A percentile compares a stretch with the other conserved stretches of the same genome.
Conservation (phyloP, 2,113 vertebrate genomes). For the Mormyrus lacerda region DNA sequence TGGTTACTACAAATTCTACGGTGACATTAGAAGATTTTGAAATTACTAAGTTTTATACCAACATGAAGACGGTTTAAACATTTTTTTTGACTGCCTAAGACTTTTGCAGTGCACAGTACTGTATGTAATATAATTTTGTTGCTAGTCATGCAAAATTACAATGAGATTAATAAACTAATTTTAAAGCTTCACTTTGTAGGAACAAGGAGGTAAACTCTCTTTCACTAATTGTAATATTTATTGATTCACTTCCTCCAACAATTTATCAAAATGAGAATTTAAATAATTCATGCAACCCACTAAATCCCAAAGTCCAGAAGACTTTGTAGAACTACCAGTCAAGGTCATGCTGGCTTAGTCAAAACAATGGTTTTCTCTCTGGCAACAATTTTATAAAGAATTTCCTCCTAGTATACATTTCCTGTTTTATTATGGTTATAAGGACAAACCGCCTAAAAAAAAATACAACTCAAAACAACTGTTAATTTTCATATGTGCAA, state of each 20-base stretch:
- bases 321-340: background rate
- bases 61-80: background rate
- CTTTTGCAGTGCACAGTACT: background rate
- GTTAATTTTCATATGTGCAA: too few relatives aligned
- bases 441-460: too few relatives aligned
- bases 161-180: background rate
- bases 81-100: background rate
- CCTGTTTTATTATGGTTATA: background rate
- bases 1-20: background rate
- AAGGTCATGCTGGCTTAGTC: background rate
- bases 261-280: background rate
- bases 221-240: background rate
- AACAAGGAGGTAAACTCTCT: background rate
- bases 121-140: background rate
- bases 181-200: background rate
- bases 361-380: background rate
- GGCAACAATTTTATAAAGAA: background rate
- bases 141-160: background rate
- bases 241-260: background rate
- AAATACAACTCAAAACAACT: too few relatives aligned
- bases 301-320: background rate
- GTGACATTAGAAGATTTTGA: background rate
- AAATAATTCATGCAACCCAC: background rate
- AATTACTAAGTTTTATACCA: background rate
- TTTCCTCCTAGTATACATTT: background rate